A percentile compares a stretch with the other conserved stretches of the same genome.
Conservation (phyloP, 2,888 invertebrate genomes). For the Oxytorus armatus region DNA sequence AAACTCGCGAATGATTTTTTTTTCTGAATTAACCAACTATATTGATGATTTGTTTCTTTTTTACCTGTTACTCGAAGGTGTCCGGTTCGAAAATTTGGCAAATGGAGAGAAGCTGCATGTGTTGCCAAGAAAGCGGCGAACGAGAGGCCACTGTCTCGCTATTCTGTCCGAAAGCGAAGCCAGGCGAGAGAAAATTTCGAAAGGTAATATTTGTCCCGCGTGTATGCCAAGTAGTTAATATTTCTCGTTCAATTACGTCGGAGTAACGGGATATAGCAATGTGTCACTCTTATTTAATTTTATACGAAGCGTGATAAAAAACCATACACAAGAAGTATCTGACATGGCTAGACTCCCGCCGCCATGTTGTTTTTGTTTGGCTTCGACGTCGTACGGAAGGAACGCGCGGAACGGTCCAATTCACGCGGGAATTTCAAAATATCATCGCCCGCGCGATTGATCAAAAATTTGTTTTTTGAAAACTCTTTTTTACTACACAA, state of each 20-base stretch:
- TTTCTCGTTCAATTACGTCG: too few species aligned
- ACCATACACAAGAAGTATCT: conserved; percentile 66
- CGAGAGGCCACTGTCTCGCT: conserved; percentile 95
- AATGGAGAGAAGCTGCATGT: conserved; percentile 97
- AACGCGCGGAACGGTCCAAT: conserved; percentile 45
- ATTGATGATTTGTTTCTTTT: conserved; percentile 15
- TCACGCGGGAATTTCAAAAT: conserved; percentile 54
- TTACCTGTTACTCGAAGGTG: conserved; percentile 87
- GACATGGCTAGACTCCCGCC: conserved; percentile 73
- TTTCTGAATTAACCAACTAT: too few species aligned
- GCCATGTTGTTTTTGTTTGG: conserved; percentile 78
- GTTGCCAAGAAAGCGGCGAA: conserved; percentile 97
- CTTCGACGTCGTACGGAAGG: conserved; percentile 26
- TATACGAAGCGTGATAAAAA: conserved; percentile 11
- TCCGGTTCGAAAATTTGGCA: conserved; percentile 98
- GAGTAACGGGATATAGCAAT: conserved; percentile 1
- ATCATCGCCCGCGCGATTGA: too few species aligned
- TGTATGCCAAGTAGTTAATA: too few species aligned
- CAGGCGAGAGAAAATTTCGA: conserved; percentile 93
- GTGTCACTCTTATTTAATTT: conserved; percentile 1
- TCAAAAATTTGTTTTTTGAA: too few species aligned
- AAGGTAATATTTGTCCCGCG: conserved; percentile 89
- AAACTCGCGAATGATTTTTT: too few species aligned
- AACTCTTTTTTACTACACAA: too few species aligned
- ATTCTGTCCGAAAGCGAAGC: conserved; percentile 95